Conservation (phyloP, 1,140 invertebrate genomes). For the Zophobas morio region DNA sequence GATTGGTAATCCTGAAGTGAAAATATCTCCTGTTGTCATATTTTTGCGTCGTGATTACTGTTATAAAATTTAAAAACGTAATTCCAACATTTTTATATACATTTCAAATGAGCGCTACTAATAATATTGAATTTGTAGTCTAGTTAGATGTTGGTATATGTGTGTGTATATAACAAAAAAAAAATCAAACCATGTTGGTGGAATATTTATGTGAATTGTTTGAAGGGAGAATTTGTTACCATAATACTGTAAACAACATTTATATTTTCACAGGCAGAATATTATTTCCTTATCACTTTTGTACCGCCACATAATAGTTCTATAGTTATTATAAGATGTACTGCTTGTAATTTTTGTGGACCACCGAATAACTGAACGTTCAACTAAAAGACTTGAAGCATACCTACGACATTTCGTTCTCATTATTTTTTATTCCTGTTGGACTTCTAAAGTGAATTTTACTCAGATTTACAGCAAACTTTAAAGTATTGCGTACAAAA, state of each 20-base stretch:
- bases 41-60: slow-evolving; percentile 18
- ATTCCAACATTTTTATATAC: slow-evolving; percentile 47
- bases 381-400: slow-evolving; percentile 35
- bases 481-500: background rate
- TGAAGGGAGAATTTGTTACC: slow-evolving; percentile 29
- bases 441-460: background rate
- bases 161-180: slow-evolving; percentile 51
- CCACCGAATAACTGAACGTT: slow-evolving; percentile 34
- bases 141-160: slow-evolving; percentile 53
- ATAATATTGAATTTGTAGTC: slow-evolving; percentile 47
- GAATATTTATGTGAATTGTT: slow-evolving; percentile 44
- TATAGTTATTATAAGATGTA: slow-evolving; percentile 28
- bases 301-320: slow-evolving; percentile 32
- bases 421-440: slow-evolving; percentile 3
- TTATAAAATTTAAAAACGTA: slow-evolving; percentile 33
- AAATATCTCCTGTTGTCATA: background rate
- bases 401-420: slow-evolving; percentile 20
- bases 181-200: slow-evolving; percentile 39
- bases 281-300: slow-evolving; percentile 25
- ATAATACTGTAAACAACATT: slow-evolving; percentile 5
- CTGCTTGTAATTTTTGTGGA: slow-evolving; percentile 46
- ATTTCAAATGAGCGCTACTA: slow-evolving; percentile 52
- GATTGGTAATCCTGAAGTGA: slow-evolving; percentile 8
- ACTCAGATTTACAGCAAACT: background rate
- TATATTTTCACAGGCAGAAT: slow-evolving; percentile 28